Evolutionary conservation across 2,888 invertebrate genomes (phyloP).

Genomic region (Thumatha senex): DNA sequence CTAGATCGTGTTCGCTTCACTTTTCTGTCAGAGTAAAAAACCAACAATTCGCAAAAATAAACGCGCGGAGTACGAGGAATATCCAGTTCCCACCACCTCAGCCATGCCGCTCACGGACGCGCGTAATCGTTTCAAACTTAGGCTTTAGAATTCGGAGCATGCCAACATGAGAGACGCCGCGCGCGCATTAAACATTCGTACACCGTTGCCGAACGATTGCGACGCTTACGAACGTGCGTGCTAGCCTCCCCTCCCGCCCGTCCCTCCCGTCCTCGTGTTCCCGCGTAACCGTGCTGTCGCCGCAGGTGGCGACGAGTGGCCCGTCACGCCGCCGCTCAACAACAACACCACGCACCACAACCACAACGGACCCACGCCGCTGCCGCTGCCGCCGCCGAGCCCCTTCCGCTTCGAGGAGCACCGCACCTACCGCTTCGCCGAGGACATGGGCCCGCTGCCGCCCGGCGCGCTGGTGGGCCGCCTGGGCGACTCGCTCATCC

Average conservation of each 20-base stretch:
- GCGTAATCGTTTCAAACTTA: conserved; percentile 62
- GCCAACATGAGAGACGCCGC: conserved; percentile 61
- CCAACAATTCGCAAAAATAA: conserved; percentile 35
- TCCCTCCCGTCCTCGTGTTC: conserved; percentile 89
- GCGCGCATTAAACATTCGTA: conserved; percentile 56
- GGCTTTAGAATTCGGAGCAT: conserved; percentile 57
- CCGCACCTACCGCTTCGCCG: conserved; percentile 92
- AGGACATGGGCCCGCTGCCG: conserved; percentile 88
- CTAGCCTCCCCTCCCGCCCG: conserved; percentile 42
- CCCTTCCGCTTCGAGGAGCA: conserved; percentile 93
- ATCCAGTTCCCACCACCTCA: conserved; percentile 65
- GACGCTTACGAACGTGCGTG: conserved; percentile 63
- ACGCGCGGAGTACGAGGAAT: conserved; percentile 66
- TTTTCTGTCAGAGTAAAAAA: conserved; percentile 46
- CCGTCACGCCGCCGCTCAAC: conserved; percentile 79
- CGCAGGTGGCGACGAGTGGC: conserved; percentile 81
- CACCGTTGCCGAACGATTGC: conserved; percentile 50
- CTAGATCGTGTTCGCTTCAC: conserved; percentile 75
- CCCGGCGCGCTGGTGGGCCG: conserved; percentile 93
- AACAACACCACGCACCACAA: conserved; percentile 83
- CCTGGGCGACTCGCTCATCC: conserved; percentile 94
- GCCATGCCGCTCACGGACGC: conserved; percentile 69
- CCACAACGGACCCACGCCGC: conserved; percentile 77
- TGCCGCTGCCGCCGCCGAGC: conserved; percentile 79
- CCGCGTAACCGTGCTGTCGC: conserved; percentile 83